These are phyloP conservation scores for Coptodon rendalli DNA, from an alignment of 2,113 vertebrate genomes.

Conservation along the genomic window DNA sequence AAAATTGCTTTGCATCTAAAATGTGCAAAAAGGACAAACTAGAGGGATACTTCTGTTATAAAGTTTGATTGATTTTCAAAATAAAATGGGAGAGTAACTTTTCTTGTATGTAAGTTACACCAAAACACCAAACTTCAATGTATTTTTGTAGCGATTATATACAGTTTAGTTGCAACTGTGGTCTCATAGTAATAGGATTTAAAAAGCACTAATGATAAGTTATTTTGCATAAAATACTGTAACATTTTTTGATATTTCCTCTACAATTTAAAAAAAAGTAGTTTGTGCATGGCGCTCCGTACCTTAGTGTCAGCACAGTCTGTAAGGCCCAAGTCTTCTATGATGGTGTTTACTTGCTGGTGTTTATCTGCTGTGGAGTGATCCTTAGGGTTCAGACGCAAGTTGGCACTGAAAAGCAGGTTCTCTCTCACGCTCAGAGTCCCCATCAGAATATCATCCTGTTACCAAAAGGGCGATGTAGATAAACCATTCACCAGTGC, in stretches of 20 bases:
- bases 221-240: not conserved
- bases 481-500: not conserved
- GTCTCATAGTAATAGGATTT: not conserved
- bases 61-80: not conserved
- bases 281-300: not conserved
- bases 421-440: conserved; percentile 74
- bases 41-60: not conserved
- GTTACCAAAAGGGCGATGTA: not conserved
- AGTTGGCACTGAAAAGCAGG: conserved; percentile 74
- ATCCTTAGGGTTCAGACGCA: conserved; percentile 56
- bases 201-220: not conserved
- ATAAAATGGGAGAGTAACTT: not conserved
- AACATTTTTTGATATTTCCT: not conserved
- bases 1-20: not conserved
- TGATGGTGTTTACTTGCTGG: conserved; percentile 57
- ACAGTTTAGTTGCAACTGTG: not conserved
- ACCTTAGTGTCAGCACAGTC: conserved; percentile 77
- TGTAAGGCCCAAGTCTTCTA: conserved; percentile 69
- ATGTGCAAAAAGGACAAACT: not conserved
- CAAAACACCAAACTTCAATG: not conserved
- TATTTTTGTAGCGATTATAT: not conserved
- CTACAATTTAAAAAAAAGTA: not conserved
- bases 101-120: not conserved
- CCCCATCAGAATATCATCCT: conserved; percentile 78
- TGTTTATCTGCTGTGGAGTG: conserved; percentile 60